A percentile compares a stretch with the other conserved stretches of the same genome.
These are phyloP conservation scores for Emydocephalus ijimae DNA, from an alignment of 2,113 vertebrate genomes.

Conservation along the genomic window DNA sequence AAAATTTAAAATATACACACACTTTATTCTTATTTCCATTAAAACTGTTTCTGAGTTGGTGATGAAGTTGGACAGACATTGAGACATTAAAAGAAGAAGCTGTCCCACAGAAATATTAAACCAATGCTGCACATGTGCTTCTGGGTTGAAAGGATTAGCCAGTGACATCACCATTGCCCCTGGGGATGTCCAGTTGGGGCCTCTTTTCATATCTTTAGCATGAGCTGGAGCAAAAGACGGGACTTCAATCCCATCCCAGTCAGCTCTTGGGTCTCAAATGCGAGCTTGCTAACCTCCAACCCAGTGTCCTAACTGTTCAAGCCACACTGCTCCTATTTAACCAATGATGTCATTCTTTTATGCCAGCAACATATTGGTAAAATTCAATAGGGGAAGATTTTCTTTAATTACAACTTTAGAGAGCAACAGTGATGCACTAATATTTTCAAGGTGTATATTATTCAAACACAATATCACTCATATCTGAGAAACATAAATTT, in stretches of 20 bases:
- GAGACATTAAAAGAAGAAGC: not conserved
- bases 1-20: not conserved
- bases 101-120: not conserved
- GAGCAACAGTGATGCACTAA: not conserved
- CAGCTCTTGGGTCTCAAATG: not conserved
- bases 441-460: not conserved
- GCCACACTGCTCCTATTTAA: not conserved
- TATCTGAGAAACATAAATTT: not conserved
- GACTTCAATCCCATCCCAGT: no score
- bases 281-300: not conserved
- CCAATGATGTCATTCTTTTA: slow-evolving; percentile 3
- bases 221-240: not conserved
- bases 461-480: not conserved
- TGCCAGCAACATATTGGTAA: not conserved
- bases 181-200: not conserved
- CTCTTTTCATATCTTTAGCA: not conserved
- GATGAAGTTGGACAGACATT: not conserved
- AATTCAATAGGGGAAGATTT: not conserved
- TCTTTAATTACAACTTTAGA: not conserved
- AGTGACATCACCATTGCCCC: not conserved
- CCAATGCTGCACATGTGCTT: not conserved
- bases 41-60: not conserved
- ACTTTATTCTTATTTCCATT: not conserved
- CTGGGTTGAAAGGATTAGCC: not conserved
- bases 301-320: not conserved